A percentile compares a stretch with the other conserved stretches of the same genome.
These are phyloP conservation scores for Bradypus variegatus DNA, from an alignment of 2,797 vertebrate species.

Conservation along the genomic window DNA sequence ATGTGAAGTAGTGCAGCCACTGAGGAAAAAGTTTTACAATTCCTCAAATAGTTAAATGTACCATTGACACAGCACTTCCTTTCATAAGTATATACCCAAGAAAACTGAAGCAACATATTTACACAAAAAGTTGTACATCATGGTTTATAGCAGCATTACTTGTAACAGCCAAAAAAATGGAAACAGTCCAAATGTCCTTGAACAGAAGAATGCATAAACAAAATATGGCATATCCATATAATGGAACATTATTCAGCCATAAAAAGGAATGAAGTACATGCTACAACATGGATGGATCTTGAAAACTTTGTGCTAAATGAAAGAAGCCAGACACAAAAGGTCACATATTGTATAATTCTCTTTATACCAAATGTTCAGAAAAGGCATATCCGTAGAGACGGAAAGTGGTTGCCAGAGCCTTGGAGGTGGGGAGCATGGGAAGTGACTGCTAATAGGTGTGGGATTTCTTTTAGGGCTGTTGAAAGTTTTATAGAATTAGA, in stretches of 20 bases:
- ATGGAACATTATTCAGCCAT: background rate
- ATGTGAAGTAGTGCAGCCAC: background rate
- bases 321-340: background rate
- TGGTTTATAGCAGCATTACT: background rate
- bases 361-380: no score
- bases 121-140: background rate
- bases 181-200: background rate
- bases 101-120: background rate
- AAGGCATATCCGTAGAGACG: no score
- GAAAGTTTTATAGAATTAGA: no score
- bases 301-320: background rate
- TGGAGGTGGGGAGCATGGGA: no score
- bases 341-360: background rate
- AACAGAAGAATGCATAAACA: background rate
- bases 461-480: no score
- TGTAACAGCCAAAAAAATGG: background rate
- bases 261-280: background rate
- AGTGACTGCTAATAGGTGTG: no score
- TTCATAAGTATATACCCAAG: background rate
- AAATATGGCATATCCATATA: background rate
- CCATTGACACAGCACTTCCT: background rate
- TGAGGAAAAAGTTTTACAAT: background rate
- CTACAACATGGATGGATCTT: background rate
- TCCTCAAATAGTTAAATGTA: background rate
- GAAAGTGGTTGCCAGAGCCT: no score